These are phyloP conservation scores for Platysternon megacephalum DNA, from an alignment of 2,113 vertebrate genomes.

Conservation along the genomic window DNA sequence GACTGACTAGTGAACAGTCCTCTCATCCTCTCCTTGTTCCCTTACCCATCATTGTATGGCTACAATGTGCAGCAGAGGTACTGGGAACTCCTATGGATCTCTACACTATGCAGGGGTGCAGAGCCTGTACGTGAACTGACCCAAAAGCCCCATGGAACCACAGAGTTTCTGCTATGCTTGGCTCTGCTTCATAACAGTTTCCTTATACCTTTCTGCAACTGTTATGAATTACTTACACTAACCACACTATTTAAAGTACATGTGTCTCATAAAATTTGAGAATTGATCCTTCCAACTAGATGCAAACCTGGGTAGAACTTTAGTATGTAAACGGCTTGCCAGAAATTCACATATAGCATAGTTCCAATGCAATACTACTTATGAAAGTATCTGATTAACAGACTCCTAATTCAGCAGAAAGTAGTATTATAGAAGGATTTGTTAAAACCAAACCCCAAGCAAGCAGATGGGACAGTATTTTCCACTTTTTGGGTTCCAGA, in stretches of 20 bases:
- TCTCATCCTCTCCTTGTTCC: not conserved
- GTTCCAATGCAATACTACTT: not conserved
- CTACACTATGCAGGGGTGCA: not conserved
- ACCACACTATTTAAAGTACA: accelerated
- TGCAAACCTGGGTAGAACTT: not conserved
- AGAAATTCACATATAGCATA: not conserved
- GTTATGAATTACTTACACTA: not conserved
- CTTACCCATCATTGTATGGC: not conserved
- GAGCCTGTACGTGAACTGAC: not conserved
- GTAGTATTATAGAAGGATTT: not conserved
- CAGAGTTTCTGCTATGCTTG: not conserved
- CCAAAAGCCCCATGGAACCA: accelerated
- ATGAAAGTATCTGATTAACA: not conserved
- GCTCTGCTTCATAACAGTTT: not conserved
- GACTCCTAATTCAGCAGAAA: not conserved
- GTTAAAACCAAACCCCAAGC: not conserved
- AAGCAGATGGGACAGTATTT: not conserved
- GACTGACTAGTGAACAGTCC: not conserved
- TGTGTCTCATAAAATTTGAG: not conserved
- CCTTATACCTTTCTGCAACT: not conserved
- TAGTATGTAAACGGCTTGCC: not conserved
- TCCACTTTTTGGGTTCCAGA: not conserved
- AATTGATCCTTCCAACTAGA: not conserved
- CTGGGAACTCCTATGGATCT: not conserved
- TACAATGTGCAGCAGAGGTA: not conserved